Evolutionary conservation across 2,888 invertebrate species (phyloP).

Genomic region (Geophilus truncorum): DNA sequence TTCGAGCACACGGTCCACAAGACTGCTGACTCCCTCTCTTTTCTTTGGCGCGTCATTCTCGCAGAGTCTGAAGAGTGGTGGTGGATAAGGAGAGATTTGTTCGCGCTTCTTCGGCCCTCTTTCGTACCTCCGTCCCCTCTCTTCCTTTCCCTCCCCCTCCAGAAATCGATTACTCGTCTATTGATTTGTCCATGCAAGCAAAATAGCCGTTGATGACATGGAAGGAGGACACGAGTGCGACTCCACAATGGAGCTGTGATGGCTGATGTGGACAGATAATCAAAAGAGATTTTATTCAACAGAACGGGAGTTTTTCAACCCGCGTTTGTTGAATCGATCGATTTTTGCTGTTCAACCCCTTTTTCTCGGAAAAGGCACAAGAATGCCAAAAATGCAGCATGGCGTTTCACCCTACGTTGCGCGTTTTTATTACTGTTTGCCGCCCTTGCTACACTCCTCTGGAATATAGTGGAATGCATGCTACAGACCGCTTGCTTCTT

Average conservation of each 20-base stretch:
- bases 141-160: neutral
- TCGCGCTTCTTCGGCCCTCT: neutral
- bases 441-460: neutral
- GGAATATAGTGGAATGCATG: neutral
- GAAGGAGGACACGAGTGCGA: neutral
- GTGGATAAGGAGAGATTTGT: neutral
- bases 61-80: neutral
- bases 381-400: constrained; percentile 22
- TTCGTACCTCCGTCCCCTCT: neutral
- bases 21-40: constrained; percentile 15
- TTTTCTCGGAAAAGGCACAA: neutral
- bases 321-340: neutral
- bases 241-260: constrained; percentile 14
- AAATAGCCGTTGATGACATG: constrained; percentile 4
- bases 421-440: constrained; percentile 21
- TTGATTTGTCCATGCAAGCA: constrained; percentile 18
- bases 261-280: constrained; percentile 27
- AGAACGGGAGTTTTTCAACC: neutral
- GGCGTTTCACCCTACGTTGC: constrained; percentile 14
- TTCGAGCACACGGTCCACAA: neutral
- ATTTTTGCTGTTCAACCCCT: constrained; percentile 4
- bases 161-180: neutral
- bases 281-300: constrained; percentile 18
- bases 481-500: neutral
- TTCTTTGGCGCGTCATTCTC: constrained; percentile 17